Evolutionary conservation across 53 echinoderm and acorn worm species (phyloP), one percentile per base, ranked within the genome.

Genomic region (Henricia sp.): DNA sequence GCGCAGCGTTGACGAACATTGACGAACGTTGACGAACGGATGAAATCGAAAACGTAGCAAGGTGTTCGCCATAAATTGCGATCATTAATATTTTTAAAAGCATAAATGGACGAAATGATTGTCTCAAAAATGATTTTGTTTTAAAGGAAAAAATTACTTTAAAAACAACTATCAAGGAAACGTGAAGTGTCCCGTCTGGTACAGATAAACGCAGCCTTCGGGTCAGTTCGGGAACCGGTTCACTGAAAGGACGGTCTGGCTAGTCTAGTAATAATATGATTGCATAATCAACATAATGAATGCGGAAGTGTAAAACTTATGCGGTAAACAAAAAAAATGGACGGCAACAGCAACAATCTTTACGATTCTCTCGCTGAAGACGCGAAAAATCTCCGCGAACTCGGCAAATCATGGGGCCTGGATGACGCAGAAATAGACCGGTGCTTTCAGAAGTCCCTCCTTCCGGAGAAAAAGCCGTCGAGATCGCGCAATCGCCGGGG

Each of bases 321-420:
- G 29, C 34, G n/a, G 8, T 16, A 27, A 29, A 27, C 20, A 35
- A 33, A 16, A 62, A 63, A 80, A 48, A 80, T 80, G 80, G 80
- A 62, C 33, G 34, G 44, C 33, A 24, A 10, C 8, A 33, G 72
- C 26, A 29, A 62, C 21, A 53, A 67, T 34, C 29, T 88, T 40
- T 88, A 88, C 52, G 88, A 88, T 46, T 58, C 72, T 1, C 72
- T 88, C 36, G 82, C 48, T 8, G 50, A 88, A 25, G 71, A 88
- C 35, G 88, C 82, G 13, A 39, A 64, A 64, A 88, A 88, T 10
- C 60, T 88, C 44, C 72, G 82, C 37, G 62, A 83, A 50, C 83
- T 88, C 30, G 88, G 88, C 19, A 72, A 63, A 88, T 83, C 83
- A n/a, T 88, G 88, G 88, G 88, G 88, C 13, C 57, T 88, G 10